Evolutionary conservation across 2,888 invertebrate species (phyloP).

Genomic region (Hesperia comma): DNA sequence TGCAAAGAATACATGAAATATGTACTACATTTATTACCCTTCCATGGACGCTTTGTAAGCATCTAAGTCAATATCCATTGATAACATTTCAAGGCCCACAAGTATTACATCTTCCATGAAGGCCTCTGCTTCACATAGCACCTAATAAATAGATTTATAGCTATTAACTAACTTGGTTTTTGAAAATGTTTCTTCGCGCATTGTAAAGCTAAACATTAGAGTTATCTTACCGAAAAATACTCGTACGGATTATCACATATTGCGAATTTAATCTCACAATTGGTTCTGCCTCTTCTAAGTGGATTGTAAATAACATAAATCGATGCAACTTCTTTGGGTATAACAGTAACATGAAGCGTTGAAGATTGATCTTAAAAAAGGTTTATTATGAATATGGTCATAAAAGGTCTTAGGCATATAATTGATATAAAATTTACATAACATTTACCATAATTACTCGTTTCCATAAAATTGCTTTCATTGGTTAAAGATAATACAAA

Average conservation of each 20-base stretch:
- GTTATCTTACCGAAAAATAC: constrained; percentile 62
- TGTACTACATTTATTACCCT: constrained; percentile 46
- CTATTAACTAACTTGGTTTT: too few species aligned
- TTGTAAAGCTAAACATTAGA: neutral
- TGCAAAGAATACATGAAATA: too few species aligned
- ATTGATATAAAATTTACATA: too few species aligned
- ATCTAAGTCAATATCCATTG: constrained; percentile 71
- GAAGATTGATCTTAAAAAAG: constrained; percentile 53
- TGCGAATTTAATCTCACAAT: constrained; percentile 64
- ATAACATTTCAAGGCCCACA: constrained; percentile 72
- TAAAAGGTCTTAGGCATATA: too few species aligned
- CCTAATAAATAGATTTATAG: constrained; percentile 50
- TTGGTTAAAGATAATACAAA: constrained; percentile 62
- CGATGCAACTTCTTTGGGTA: constrained; percentile 58
- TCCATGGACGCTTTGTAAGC: constrained; percentile 54
- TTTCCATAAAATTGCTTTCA: constrained; percentile 40
- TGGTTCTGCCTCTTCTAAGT: constrained; percentile 62
- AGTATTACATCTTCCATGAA: constrained; percentile 78
- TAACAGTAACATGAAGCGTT: constrained; percentile 54
- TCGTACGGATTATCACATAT: constrained; percentile 74
- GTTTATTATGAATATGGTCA: too few species aligned
- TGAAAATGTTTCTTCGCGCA: too few species aligned
- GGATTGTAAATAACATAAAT: constrained; percentile 67
- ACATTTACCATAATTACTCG: constrained; percentile 31
- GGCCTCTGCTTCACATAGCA: constrained; percentile 73